Conservation (phyloP, 2,113 vertebrate species). For the Heteronetta atricapilla region DNA sequence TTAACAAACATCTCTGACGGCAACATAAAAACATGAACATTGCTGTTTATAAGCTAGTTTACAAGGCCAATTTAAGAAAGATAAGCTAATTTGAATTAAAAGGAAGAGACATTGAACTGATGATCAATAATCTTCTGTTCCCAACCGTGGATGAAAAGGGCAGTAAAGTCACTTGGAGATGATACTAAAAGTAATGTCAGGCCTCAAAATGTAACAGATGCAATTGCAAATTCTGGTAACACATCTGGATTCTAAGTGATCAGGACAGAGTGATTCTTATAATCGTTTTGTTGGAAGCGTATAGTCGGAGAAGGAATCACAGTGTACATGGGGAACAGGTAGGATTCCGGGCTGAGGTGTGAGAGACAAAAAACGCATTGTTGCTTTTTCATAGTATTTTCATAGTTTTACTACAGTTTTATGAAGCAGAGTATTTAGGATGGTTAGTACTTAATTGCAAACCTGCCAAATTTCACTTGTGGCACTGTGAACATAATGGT, state of each 20-base stretch:
- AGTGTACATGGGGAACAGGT: neutral
- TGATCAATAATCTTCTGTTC: neutral
- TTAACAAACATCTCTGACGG: neutral
- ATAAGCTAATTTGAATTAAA: neutral
- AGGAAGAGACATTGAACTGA: neutral
- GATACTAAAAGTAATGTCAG: neutral
- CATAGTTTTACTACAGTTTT: neutral
- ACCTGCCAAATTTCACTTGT: neutral
- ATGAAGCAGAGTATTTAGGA: neutral
- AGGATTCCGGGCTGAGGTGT: neutral
- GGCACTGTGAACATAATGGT: neutral
- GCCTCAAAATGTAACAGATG: neutral
- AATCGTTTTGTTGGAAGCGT: neutral
- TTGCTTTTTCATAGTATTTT: neutral
- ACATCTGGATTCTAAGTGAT: neutral
- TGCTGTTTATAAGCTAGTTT: neutral
- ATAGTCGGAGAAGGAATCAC: neutral
- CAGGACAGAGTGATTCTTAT: neutral
- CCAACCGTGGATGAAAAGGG: neutral
- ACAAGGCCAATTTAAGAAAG: neutral
- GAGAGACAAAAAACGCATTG: neutral
- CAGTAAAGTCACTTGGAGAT: neutral
- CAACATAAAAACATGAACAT: neutral
- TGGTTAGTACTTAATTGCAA: neutral
- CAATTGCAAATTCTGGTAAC: neutral